phyloP scores from a whole-genome alignment of 2,888 invertebrate species.

The Electrophaes corylata region DNA sequence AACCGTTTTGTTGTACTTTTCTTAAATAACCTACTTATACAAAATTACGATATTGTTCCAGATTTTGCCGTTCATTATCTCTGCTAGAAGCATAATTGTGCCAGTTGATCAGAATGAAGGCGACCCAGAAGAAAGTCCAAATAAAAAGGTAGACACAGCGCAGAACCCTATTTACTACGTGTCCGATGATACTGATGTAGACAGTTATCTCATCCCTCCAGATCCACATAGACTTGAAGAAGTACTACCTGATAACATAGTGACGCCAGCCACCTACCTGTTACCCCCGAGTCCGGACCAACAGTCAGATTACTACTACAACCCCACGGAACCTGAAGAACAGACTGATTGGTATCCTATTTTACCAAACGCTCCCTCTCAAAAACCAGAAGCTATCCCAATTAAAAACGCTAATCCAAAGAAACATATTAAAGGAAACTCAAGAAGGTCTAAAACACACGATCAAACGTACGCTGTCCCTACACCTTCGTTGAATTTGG shows the following conservation, averaged over 20 bases:
- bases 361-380: constrained; percentile 41
- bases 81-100: constrained; percentile 62
- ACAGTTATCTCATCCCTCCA: constrained; percentile 68
- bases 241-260: constrained; percentile 50
- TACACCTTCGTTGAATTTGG: constrained; percentile 61
- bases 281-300: constrained; percentile 63
- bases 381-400: constrained; percentile 48
- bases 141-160: constrained; percentile 41
- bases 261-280: constrained; percentile 67
- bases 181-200: constrained; percentile 54
- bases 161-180: constrained; percentile 61
- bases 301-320: constrained; percentile 56
- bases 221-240: constrained; percentile 58
- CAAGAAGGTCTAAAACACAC: constrained; percentile 30
- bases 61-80: constrained; percentile 56
- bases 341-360: constrained; percentile 78
- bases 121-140: constrained; percentile 40
- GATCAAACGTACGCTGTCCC: constrained; percentile 43
- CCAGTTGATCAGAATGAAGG: constrained; percentile 58
- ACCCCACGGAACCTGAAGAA: constrained; percentile 56
- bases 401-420: constrained; percentile 36
- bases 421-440: constrained; percentile 29
- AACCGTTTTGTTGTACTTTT: not conserved
- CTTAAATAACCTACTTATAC: not conserved
- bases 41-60: constrained; percentile 49